Evolutionary conservation across 1,140 invertebrate species (phyloP).

Genomic region (Lepeophtheirus salmonis): DNA sequence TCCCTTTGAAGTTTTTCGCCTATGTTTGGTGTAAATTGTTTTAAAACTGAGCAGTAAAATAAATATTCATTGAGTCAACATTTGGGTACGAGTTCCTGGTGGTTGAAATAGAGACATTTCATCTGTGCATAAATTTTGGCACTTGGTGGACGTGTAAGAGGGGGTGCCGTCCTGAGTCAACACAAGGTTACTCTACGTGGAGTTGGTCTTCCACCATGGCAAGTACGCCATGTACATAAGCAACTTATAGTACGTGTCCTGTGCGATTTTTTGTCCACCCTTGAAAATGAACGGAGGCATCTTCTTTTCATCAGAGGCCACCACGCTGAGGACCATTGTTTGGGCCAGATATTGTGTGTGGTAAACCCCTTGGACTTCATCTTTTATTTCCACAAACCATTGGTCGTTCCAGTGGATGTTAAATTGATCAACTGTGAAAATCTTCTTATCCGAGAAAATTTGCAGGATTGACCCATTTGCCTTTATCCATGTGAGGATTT

Average conservation of each 20-base stretch:
- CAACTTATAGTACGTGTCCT: background rate
- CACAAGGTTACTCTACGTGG: background rate
- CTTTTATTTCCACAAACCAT: background rate
- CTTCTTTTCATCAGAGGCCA: constrained; percentile 2
- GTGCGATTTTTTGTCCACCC: background rate
- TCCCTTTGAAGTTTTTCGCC: too few relatives aligned
- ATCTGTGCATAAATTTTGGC: background rate
- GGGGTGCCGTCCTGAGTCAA: constrained; percentile 1
- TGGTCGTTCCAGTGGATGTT: background rate
- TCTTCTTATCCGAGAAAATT: constrained; percentile 3
- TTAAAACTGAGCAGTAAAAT: too few relatives aligned
- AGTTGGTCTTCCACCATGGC: background rate
- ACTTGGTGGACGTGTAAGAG: background rate
- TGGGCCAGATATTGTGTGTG: background rate
- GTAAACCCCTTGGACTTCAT: background rate
- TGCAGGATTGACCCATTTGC: background rate
- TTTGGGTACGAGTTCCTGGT: too few relatives aligned
- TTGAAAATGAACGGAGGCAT: background rate
- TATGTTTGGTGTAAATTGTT: too few relatives aligned
- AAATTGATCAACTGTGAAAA: background rate
- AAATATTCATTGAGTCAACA: too few relatives aligned
- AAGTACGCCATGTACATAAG: background rate
- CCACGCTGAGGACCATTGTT: background rate
- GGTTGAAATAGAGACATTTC: background rate
- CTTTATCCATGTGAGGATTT: background rate